A percentile compares a stretch with the other conserved stretches of the same genome.
phyloP scores from a whole-genome alignment of 2,113 vertebrate genomes.

The Campylomormyrus numenius region DNA sequence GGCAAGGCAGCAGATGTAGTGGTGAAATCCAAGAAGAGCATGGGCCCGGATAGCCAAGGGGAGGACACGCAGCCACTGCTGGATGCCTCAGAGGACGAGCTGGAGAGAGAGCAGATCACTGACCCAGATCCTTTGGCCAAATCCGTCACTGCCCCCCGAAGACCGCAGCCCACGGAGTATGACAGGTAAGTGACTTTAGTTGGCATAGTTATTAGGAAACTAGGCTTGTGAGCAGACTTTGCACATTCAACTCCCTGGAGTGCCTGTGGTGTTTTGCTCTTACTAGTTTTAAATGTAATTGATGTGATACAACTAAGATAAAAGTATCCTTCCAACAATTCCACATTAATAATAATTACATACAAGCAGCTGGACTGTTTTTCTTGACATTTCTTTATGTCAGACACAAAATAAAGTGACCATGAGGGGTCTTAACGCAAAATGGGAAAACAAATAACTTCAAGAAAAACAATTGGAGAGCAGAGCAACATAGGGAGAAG shows the following conservation, averaged over 20 bases:
- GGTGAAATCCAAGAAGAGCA: conserved; percentile 51
- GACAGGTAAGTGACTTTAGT: conserved; percentile 44
- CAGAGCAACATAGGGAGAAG: too few relatives aligned
- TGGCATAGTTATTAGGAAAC: neutral
- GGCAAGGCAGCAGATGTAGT: conserved; percentile 66
- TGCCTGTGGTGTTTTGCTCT: neutral
- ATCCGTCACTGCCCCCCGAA: conserved; percentile 62
- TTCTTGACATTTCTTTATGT: neutral
- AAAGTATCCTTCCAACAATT: neutral
- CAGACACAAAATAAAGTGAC: too few relatives aligned
- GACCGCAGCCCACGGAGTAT: conserved; percentile 68
- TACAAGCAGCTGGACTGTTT: neutral
- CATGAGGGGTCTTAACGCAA: too few relatives aligned
- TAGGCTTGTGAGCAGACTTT: neutral
- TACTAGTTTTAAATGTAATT: neutral
- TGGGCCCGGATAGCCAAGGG: conserved; percentile 41
- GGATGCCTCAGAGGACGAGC: conserved; percentile 52
- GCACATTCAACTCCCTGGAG: neutral
- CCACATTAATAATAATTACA: neutral
- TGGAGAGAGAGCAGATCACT: conserved; percentile 53
- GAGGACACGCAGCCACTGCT: conserved; percentile 60
- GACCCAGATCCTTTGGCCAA: conserved; percentile 48
- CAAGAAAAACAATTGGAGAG: too few relatives aligned
- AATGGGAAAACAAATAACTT: too few relatives aligned
- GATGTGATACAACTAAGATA: neutral